A percentile compares a stretch with the other conserved stretches of the same genome.
Conservation (phyloP, 2,797 vertebrate genomes). For the Poecilia picta region DNA sequence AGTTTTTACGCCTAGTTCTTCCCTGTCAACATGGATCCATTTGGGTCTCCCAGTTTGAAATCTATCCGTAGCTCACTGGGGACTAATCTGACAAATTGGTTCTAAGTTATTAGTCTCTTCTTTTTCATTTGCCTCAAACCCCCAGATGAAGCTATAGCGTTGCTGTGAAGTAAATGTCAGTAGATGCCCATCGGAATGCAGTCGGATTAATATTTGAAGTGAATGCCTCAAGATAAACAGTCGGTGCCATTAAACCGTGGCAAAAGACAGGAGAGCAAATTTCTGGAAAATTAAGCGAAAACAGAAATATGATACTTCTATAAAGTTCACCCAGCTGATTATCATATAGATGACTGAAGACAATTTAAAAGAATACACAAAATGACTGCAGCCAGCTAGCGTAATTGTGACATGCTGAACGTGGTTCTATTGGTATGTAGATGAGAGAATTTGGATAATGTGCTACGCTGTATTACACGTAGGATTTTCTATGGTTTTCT, state of each 20-base stretch:
- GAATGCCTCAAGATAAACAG: conserved; percentile 14
- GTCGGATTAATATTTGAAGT: conserved; percentile 5
- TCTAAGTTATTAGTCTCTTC: background rate
- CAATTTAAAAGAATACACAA: background rate
- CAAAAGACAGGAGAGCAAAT: background rate
- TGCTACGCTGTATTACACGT: too few relatives aligned
- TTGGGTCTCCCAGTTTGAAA: background rate
- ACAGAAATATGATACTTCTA: conserved; percentile 2
- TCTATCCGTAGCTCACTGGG: background rate
- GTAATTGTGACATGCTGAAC: background rate
- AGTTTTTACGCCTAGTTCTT: too few relatives aligned
- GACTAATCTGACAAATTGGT: conserved; percentile 2
- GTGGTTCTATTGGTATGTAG: conserved; percentile 16
- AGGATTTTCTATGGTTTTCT: background rate
- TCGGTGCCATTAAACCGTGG: conserved; percentile 4
- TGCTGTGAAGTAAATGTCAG: conserved; percentile 20
- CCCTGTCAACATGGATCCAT: background rate
- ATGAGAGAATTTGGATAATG: conserved; percentile 23
- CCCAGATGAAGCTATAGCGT: background rate
- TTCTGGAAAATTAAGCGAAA: background rate
- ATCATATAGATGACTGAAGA: background rate
- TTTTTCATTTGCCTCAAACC: background rate
- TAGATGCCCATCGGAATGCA: background rate
- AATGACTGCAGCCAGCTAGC: background rate
- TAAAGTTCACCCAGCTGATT: background rate